Evolutionary conservation across 2,113 vertebrate species (phyloP).

Genomic region (Odobenus rosmarus): DNA sequence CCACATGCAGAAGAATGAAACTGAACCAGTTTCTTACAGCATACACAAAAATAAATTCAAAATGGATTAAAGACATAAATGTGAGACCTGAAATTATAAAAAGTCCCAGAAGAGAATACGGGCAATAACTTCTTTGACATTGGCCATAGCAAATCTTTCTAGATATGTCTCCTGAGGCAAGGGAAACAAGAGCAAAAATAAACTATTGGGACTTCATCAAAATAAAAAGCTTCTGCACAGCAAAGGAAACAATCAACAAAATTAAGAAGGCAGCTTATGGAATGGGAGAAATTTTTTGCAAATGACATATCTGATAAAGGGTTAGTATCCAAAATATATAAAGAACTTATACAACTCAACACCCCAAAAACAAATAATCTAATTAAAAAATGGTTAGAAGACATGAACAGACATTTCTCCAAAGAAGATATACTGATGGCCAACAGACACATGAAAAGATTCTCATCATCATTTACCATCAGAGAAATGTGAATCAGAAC

Average conservation of each 20-base stretch:
- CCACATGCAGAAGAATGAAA: background rate
- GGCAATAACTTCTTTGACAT: background rate
- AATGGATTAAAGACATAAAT: background rate
- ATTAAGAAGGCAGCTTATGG: background rate
- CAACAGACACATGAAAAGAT: background rate
- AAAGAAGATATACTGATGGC: background rate
- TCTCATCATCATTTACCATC: background rate
- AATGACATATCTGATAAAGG: background rate
- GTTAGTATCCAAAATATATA: background rate
- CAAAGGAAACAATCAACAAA: background rate
- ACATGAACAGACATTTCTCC: background rate
- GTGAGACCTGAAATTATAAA: background rate
- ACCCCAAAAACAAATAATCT: background rate
- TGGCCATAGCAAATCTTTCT: background rate
- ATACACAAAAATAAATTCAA: background rate
- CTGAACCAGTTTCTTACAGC: background rate
- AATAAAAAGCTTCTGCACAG: background rate
- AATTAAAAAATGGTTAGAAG: background rate
- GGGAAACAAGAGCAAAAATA: background rate
- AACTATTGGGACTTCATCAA: background rate
- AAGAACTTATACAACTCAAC: background rate
- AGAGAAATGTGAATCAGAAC: background rate
- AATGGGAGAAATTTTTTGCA: background rate
- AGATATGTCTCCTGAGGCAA: background rate
- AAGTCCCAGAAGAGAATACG: background rate